Evolutionary conservation across 2,888 invertebrate species (phyloP).

Genomic region (Eupithecia exiguata): DNA sequence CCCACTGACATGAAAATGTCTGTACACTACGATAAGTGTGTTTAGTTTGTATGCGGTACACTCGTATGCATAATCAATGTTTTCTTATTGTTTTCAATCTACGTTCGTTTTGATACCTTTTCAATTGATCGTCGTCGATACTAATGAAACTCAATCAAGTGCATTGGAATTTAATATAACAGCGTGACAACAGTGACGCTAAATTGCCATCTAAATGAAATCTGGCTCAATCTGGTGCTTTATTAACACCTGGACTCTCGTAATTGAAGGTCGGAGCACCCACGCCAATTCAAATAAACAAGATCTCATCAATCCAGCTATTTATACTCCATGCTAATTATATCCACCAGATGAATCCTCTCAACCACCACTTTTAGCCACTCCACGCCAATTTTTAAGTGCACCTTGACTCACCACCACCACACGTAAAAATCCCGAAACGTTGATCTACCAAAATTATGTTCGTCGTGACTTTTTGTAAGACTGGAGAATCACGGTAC

Average conservation of each 20-base stretch:
- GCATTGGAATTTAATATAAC: conserved; percentile 65
- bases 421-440: conserved; percentile 42
- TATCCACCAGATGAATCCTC: conserved; percentile 62
- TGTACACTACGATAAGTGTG: conserved; percentile 58
- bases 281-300: conserved; percentile 62
- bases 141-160: conserved; percentile 48
- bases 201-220: conserved; percentile 52
- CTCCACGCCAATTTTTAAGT: conserved; percentile 48
- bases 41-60: conserved; percentile 56
- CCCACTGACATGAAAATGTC: conserved; percentile 68
- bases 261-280: conserved; percentile 73
- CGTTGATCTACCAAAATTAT: conserved; percentile 46
- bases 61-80: conserved; percentile 50
- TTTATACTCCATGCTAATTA: conserved; percentile 71
- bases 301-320: conserved; percentile 66
- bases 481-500: conserved; percentile 28
- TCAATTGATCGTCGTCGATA: conserved; percentile 56
- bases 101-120: conserved; percentile 42
- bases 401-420: conserved; percentile 59
- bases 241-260: conserved; percentile 60
- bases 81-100: conserved; percentile 54
- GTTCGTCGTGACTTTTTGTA: conserved; percentile 33
- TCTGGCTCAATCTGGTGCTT: conserved; percentile 61
- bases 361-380: conserved; percentile 62
- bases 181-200: conserved; percentile 53